phyloP scores from a whole-genome alignment of 2,888 invertebrate genomes.

The Acanthacorydalis orientalis region DNA sequence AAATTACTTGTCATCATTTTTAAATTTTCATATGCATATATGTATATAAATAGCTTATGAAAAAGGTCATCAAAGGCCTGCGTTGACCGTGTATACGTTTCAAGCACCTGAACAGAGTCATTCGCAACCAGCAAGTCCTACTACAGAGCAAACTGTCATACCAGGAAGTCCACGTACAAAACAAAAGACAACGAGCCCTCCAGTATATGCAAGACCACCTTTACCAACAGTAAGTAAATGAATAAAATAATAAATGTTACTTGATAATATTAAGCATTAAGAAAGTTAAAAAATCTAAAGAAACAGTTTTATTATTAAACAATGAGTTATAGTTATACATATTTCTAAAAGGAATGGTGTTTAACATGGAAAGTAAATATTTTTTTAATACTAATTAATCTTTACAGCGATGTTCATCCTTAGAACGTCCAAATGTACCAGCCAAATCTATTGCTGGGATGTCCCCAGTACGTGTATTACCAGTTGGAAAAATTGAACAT shows the following conservation, averaged over 20 bases:
- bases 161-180: slow-evolving; percentile 13
- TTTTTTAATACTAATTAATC: slow-evolving; percentile 1
- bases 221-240: slow-evolving; percentile 44
- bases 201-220: slow-evolving; percentile 39
- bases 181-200: slow-evolving; percentile 18
- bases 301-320: no score
- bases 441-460: slow-evolving; percentile 29
- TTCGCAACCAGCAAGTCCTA: slow-evolving; percentile 33
- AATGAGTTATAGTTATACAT: no score
- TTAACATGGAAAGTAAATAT: not conserved
- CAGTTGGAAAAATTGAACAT: slow-evolving; percentile 32
- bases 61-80: slow-evolving; percentile 67
- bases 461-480: slow-evolving; percentile 25
- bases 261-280: not conserved
- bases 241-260: not conserved
- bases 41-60: slow-evolving; percentile 48
- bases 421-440: slow-evolving; percentile 62
- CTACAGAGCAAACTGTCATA: slow-evolving; percentile 17
- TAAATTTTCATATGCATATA: no score
- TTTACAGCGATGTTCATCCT: slow-evolving; percentile 62
- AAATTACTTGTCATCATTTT: no score
- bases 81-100: slow-evolving; percentile 76
- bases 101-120: slow-evolving; percentile 53
- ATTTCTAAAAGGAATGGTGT: no score
- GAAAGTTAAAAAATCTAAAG: not conserved